Evolutionary conservation across 2,113 vertebrate species (phyloP).

Genomic region (Nannospalax galili): DNA sequence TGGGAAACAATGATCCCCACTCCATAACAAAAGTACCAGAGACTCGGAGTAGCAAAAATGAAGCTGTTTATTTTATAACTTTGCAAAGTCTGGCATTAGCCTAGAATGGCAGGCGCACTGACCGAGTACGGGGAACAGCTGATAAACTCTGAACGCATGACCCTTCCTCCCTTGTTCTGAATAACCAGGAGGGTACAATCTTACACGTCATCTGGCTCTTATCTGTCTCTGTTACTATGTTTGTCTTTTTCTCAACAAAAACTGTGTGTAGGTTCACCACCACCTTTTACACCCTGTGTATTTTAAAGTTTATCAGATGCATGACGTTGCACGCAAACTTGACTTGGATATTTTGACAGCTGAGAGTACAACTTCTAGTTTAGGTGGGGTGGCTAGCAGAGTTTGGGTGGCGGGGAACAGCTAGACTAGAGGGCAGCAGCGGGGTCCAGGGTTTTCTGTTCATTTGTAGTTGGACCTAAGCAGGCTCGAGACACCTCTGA

Average conservation of each 20-base stretch:
- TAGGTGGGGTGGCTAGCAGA: neutral
- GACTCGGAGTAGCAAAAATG: neutral
- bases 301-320: neutral
- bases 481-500: neutral
- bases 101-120: neutral
- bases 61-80: neutral
- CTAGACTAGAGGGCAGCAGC: neutral
- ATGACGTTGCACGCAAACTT: neutral
- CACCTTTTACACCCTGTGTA: neutral
- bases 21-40: neutral
- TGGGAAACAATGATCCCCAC: neutral
- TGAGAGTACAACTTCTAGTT: neutral
- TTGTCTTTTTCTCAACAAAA: neutral
- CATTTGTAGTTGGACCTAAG: neutral
- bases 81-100: neutral
- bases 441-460: neutral
- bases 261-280: neutral
- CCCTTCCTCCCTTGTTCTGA: neutral
- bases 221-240: neutral
- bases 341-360: no score
- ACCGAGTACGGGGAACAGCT: neutral
- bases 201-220: no score
- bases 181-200: neutral
- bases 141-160: accelerated
- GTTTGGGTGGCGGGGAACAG: no score